Percentiles rank a stretch among this genome's conserved stretches.
phyloP scores from a whole-genome alignment of 2,113 vertebrate genomes.

The Symphodus melops region DNA sequence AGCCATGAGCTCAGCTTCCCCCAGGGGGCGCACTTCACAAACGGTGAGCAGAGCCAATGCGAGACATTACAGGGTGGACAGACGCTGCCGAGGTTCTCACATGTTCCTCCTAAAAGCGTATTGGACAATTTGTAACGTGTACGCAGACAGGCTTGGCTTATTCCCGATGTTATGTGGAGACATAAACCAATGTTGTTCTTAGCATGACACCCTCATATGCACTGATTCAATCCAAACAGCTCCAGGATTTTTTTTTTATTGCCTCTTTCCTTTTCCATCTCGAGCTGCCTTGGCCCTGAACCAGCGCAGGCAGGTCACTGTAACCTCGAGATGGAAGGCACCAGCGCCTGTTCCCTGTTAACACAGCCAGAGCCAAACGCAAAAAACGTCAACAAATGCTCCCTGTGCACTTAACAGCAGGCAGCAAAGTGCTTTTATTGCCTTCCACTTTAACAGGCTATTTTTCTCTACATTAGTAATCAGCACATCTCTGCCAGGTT shows the following conservation, averaged over 20 bases:
- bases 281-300: constrained; percentile 67
- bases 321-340: constrained; percentile 79
- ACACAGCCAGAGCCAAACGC: constrained; percentile 48
- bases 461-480: constrained; percentile 9
- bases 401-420: constrained; percentile 41
- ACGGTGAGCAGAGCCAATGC: constrained; percentile 83
- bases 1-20: constrained; percentile 98
- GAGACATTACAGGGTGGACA: not conserved
- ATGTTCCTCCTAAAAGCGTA: not conserved
- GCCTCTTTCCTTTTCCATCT: constrained; percentile 64
- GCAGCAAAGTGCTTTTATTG: constrained; percentile 36
- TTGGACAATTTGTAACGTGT: not conserved
- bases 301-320: constrained; percentile 79
- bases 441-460: not conserved
- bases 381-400: constrained; percentile 66
- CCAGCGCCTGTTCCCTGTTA: constrained; percentile 65
- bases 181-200: constrained; percentile 5
- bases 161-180: constrained; percentile 13
- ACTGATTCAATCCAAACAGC: constrained; percentile 28
- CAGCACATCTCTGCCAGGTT: not conserved
- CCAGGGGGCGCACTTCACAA: constrained; percentile 94
- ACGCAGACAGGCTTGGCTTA: constrained; percentile 6
- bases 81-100: not conserved
- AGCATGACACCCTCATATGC: constrained; percentile 16
- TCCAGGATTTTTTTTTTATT: constrained; percentile 54